A percentile compares a stretch with the other conserved stretches of the same genome.
These are phyloP conservation scores for Dipodomys merriami DNA, from an alignment of 2,113 vertebrate genomes.

Conservation along the genomic window DNA sequence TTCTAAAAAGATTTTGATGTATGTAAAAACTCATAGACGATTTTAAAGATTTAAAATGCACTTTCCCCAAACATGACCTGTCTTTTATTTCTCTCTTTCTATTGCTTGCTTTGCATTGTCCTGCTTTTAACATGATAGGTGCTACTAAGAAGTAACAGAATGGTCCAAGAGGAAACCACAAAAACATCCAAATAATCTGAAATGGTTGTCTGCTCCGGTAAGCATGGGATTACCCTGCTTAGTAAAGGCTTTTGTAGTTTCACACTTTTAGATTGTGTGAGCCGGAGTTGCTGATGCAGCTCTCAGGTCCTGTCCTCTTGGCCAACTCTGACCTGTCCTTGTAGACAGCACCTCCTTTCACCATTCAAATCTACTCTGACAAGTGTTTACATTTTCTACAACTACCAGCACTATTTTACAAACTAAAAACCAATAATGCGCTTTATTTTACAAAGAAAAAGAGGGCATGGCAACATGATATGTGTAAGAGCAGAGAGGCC, in stretches of 20 bases:
- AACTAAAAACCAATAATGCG: neutral
- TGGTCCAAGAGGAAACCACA: neutral
- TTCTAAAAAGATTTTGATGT: neutral
- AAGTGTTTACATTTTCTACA: neutral
- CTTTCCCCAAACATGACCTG: neutral
- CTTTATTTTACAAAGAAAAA: neutral
- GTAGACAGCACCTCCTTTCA: neutral
- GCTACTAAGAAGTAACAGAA: neutral
- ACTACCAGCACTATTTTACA: neutral
- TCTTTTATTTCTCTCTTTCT: neutral
- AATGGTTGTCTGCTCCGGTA: neutral
- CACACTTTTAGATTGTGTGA: neutral
- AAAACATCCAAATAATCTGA: neutral
- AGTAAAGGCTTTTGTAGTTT: neutral
- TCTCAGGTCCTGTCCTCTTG: neutral
- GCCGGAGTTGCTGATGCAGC: neutral
- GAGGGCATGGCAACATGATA: neutral
- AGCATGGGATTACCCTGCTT: neutral
- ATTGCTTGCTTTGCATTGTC: neutral
- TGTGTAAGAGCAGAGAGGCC: neutral
- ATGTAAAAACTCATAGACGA: neutral
- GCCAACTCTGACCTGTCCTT: neutral
- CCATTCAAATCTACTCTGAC: neutral
- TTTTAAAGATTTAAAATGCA: neutral
- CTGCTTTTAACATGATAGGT: neutral